Percentiles rank a stretch among this genome's conserved stretches.
phyloP scores from a whole-genome alignment of 2,888 invertebrate genomes.

The Rhingia rostrata region DNA sequence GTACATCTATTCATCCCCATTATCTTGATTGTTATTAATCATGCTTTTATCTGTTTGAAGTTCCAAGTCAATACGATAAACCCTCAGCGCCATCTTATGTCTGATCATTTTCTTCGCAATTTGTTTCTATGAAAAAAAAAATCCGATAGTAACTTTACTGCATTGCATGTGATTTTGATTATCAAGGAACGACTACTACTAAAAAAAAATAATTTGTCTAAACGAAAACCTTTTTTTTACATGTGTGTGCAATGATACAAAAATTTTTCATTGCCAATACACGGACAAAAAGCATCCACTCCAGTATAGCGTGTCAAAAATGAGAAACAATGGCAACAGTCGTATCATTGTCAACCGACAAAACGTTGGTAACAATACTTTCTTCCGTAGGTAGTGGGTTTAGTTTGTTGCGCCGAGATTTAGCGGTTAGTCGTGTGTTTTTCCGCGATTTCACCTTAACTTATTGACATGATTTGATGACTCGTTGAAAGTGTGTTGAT shows the following conservation, averaged over 20 bases:
- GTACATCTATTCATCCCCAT: background rate
- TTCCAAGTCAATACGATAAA: background rate
- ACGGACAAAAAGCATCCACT: conserved; percentile 13
- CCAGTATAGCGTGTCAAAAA: conserved; percentile 42
- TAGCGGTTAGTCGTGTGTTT: conserved; percentile 63
- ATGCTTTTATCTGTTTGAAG: background rate
- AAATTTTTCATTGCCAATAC: conserved; percentile 23
- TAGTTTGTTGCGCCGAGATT: conserved; percentile 67
- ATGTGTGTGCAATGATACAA: conserved; percentile 21
- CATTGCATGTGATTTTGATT: conserved; percentile 61
- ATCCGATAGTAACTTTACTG: conserved; percentile 17
- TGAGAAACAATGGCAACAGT: conserved; percentile 68
- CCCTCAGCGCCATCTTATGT: conserved; percentile 5
- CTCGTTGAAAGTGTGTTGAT: conserved; percentile 35
- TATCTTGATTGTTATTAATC: background rate
- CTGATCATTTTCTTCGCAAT: conserved; percentile 7
- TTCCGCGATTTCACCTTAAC: conserved; percentile 63
- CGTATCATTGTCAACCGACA: conserved; percentile 58
- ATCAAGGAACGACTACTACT: too few species aligned
- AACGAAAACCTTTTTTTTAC: conserved; percentile 30
- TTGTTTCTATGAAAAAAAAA: conserved; percentile 4
- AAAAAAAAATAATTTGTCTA: conserved; percentile 14
- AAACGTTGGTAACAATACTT: conserved; percentile 70
- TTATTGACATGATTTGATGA: conserved; percentile 67
- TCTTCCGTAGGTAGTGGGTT: conserved; percentile 69